Conservation (phyloP, 2,113 vertebrate genomes). For the Argyrosomus japonicus region DNA sequence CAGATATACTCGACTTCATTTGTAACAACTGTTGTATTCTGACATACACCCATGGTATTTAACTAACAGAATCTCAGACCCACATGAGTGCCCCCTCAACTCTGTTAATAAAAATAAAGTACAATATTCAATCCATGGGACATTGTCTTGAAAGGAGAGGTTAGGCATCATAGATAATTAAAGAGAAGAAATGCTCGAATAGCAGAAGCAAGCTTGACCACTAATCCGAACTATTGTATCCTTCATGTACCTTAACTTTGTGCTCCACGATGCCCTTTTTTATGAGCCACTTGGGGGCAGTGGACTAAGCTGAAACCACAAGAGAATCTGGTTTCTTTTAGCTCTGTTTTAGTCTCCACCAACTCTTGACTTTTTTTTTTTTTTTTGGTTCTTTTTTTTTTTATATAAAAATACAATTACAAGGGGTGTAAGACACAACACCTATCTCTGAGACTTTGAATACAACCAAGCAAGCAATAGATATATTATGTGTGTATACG, state of each 20-base stretch:
- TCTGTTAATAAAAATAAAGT: not conserved
- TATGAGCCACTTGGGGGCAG: not conserved
- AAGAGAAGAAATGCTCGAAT: not conserved
- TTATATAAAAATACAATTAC: not conserved
- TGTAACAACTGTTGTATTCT: not conserved
- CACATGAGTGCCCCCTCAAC: not conserved
- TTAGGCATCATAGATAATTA: not conserved
- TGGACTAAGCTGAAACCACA: not conserved
- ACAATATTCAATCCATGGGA: not conserved
- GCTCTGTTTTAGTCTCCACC: slow-evolving; percentile 21
- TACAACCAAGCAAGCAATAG: not conserved
- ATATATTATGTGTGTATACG: not conserved
- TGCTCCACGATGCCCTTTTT: not conserved
- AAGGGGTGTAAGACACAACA: not conserved
- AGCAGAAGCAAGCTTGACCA: not conserved
- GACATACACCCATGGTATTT: not conserved
- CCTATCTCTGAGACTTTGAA: not conserved
- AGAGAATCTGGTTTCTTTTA: not conserved
- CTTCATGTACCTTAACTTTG: not conserved
- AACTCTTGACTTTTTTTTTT: not conserved
- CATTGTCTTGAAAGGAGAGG: not conserved
- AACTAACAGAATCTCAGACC: not conserved
- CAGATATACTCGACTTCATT: no score
- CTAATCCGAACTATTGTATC: not conserved
- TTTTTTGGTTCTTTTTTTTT: no score